Base-by-base conservation (phyloP, 2,797 vertebrate species). In the Galagoides demidoff region DNA sequence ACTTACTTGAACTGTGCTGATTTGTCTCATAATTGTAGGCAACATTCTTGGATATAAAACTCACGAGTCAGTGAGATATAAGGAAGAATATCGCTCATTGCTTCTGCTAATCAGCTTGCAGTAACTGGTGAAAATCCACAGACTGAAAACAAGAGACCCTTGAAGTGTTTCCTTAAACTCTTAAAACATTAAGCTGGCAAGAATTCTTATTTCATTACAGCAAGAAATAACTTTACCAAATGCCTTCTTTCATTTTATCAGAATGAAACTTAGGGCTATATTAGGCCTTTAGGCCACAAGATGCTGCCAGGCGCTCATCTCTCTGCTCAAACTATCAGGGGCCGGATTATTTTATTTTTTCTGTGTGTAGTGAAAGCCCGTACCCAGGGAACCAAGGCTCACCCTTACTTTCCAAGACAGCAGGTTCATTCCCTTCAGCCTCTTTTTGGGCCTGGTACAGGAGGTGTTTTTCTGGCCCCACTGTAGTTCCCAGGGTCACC, bases 171-270 rank as follows among this genome's bases (percentile, higher is more conserved):
- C 55, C 25, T 70, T 88, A 63, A 76, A 63, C 17, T 85, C 29
- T 39, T 34, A 31, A 93, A 89, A 88, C 20, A 29, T 74, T 85
- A 45, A 78, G 37, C 66, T 90, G 37, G 64, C 12, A 43, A 17
- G n/a, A 78, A 90, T 78, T 93, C 49, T 39, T 77, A 81, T 29
- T 90, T 92, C 64, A 57, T 39, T 86, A 17, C n/a, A 86, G 27
- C 20, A 82, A 71, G 39, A 90, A 77, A 66, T 57, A 59, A 23
- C 34, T 64, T 19, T 22, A 81, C 8, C 74, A 84, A 88, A 74
- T 55, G 45, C 31, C 14, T 43, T 70, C 31, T 92, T 66, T 1
- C 11, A 55, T 34, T 20, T 82, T 76, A 29, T 37, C 68, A 55
- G 73, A 71, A n/a, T 77, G 78, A 92, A 34, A 12, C 31, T 77